Base-by-base conservation (phyloP, 2,797 vertebrate genomes). In the Allobates femoralis region DNA sequence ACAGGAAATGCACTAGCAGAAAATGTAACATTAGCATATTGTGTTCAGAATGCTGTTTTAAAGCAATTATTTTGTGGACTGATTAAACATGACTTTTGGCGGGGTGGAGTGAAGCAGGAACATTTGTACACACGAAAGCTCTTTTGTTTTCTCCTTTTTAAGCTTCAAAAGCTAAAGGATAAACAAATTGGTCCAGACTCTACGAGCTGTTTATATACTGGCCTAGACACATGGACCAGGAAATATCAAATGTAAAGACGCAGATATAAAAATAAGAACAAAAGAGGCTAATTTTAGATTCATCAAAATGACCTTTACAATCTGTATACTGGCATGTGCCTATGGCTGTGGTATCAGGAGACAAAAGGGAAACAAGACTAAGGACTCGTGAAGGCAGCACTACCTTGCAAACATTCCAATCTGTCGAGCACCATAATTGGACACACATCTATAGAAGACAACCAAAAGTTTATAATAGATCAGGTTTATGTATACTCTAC, bases 21-120 rank as follows among this genome's bases (percentile, higher is more conserved):
- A 23, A 53, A 77, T 26, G 32, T 58, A 67, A 18, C n/a, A 80
- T 81, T 74, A 81, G 41, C 77, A 84, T 88, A 88, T 81, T 85
- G 86, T 80, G 18, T 56, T 81, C 58, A 55, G 46, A 62, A 23
- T 12, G 69, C 81, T 78, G 28, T 84, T 75, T 83, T 84, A 84
- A 80, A 46, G 82, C 87, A 85, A 81, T 81, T 85, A 76, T 85
- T 85, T 81, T 85, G 78, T 77, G 58, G 82, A 56, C 41, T 81
- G 86, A 88, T 84, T 84, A 76, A 85, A 85, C 77, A 88, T 69
- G 83, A 81, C 83, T 85, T 80, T 84, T 85, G 69, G 77, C 60
- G 56, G 60, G 41, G 67, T 62, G 23, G 60, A 62, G 46, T 67
- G 60, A 81, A 23, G 41, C 76, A 81, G 11, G 76, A 76, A 50